These are phyloP conservation scores for Cerastoderma edule DNA, from an alignment of 2,888 invertebrate genomes.

Conservation along the genomic window DNA sequence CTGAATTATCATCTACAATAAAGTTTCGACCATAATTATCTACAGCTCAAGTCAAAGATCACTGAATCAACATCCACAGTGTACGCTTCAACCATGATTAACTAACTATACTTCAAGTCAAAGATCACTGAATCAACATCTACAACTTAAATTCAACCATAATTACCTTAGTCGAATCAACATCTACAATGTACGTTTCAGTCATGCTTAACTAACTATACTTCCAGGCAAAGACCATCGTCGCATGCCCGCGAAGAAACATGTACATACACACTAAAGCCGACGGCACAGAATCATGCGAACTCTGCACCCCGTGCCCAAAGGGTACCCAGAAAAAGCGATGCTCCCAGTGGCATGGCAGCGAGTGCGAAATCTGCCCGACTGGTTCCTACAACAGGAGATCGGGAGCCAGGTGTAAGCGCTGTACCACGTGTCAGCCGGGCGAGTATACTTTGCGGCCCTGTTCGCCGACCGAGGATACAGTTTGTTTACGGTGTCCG, in stretches of 20 bases:
- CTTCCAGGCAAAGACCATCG: background rate
- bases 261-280: background rate
- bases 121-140: too few relatives aligned
- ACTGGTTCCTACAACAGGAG: background rate
- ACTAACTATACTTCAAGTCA: too few relatives aligned
- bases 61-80: too few relatives aligned
- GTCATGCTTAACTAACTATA: too few relatives aligned
- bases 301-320: background rate
- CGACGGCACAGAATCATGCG: background rate
- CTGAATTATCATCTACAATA: too few relatives aligned
- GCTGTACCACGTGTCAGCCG: background rate
- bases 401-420: background rate
- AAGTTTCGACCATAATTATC: too few relatives aligned
- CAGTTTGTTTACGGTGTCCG: background rate
- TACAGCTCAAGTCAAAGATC: too few relatives aligned
- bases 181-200: background rate
- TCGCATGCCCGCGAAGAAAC: constrained; percentile 12
- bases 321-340: constrained; percentile 15
- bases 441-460: background rate
- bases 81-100: too few relatives aligned
- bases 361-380: constrained; percentile 8
- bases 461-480: background rate
- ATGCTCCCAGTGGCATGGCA: constrained; percentile 16
- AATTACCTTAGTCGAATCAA: background rate
- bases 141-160: too few relatives aligned